Conservation (phyloP, 1,140 invertebrate genomes). For the Wasmannia auropunctata region DNA sequence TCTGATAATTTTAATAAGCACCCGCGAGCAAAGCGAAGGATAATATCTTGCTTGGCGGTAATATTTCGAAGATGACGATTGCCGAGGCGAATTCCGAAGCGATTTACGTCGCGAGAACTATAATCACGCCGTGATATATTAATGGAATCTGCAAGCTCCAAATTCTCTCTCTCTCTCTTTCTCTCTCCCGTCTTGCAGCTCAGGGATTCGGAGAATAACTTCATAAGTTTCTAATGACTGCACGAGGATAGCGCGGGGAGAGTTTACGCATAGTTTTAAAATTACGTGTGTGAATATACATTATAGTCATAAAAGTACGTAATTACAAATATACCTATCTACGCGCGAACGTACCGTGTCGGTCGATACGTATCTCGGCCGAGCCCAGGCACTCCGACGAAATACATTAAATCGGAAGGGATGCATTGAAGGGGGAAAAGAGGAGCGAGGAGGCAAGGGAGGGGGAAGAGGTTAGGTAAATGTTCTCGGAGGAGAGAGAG, state of each 20-base stretch:
- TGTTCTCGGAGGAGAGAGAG: slow-evolving; percentile 40
- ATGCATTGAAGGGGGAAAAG: not conserved
- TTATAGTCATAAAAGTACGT: slow-evolving; percentile 34
- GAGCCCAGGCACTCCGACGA: not conserved
- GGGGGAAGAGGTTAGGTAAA: slow-evolving; percentile 51
- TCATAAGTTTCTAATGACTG: slow-evolving; percentile 28
- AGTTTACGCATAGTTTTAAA: slow-evolving; percentile 16
- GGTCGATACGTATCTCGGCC: slow-evolving; percentile 50
- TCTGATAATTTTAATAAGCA: not conserved
- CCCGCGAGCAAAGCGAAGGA: slow-evolving; percentile 11
- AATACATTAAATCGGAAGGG: slow-evolving; percentile 48
- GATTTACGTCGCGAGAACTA: slow-evolving; percentile 6
- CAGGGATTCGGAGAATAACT: slow-evolving; percentile 15
- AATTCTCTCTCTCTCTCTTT: not conserved
- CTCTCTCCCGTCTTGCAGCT: not conserved
- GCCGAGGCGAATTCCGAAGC: not conserved
- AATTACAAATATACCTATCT: slow-evolving; percentile 57
- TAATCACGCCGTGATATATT: not conserved
- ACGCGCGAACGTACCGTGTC: not conserved
- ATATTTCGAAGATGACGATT: not conserved
- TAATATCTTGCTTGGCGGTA: not conserved
- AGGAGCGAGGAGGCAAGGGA: not conserved
- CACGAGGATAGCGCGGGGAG: slow-evolving; percentile 1
- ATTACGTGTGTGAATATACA: slow-evolving; percentile 32
- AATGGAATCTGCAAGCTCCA: not conserved